A percentile compares a stretch with the other conserved stretches of the same genome.
These are phyloP conservation scores for Drosophila santomea DNA, from an alignment of 1,140 invertebrate species.

Conservation along the genomic window DNA sequence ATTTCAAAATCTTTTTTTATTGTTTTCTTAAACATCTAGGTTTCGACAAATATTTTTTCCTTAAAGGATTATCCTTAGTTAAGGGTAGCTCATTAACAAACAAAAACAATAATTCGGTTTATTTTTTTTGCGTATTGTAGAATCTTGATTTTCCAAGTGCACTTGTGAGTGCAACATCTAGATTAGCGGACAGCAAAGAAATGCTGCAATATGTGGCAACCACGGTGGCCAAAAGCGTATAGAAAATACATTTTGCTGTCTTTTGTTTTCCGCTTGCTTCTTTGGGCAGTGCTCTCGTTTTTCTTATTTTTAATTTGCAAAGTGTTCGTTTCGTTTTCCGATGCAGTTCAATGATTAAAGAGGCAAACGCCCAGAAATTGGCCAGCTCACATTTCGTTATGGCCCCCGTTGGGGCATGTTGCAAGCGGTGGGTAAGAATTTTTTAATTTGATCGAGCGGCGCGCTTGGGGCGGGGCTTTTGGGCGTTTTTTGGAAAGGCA, in stretches of 20 bases:
- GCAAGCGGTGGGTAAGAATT: constrained; percentile 72
- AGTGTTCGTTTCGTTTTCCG: constrained; percentile 74
- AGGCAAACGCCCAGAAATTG: constrained; percentile 82
- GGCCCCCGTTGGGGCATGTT: constrained; percentile 63
- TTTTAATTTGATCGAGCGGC: constrained; percentile 66
- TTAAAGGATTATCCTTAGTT: too few species aligned
- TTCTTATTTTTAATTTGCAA: constrained; percentile 73
- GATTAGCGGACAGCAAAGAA: constrained; percentile 71
- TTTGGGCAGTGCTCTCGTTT: constrained; percentile 57
- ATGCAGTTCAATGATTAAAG: constrained; percentile 82
- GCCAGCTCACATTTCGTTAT: constrained; percentile 52
- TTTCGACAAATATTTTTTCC: too few species aligned
- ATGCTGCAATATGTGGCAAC: constrained; percentile 81
- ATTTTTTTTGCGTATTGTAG: background rate
- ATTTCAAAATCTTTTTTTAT: too few species aligned
- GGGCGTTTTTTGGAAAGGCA: constrained; percentile 65
- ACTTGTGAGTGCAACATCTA: constrained; percentile 67
- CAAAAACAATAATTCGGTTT: too few species aligned
- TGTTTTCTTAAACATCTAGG: too few species aligned
- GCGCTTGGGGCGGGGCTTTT: constrained; percentile 49
- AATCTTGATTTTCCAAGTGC: constrained; percentile 10
- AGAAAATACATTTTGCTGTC: constrained; percentile 61
- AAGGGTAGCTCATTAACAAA: too few species aligned
- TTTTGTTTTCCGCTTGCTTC: constrained; percentile 66
- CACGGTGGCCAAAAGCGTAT: constrained; percentile 35